A percentile compares a stretch with the other conserved stretches of the same genome.
phyloP scores from a whole-genome alignment of 2,113 vertebrate species.

The Xiphophorus maculatus region DNA sequence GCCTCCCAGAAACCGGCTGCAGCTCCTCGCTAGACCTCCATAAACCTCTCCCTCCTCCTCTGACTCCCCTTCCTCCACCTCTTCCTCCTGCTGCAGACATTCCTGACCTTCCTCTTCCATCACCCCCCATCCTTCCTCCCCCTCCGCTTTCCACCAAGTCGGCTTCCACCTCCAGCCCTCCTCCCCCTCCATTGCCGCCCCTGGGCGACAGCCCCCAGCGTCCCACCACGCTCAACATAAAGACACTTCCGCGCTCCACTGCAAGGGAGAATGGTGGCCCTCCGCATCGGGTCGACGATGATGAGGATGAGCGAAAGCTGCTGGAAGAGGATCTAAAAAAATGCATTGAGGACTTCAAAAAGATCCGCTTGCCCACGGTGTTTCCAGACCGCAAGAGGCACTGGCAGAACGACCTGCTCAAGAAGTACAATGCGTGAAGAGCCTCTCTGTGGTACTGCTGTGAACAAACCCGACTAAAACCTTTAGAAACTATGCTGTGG shows the following conservation, averaged over 20 bases:
- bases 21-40: slow-evolving; percentile 29
- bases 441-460: background rate
- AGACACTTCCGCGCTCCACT: slow-evolving; percentile 66
- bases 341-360: slow-evolving; percentile 83
- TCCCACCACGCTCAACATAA: slow-evolving; percentile 71
- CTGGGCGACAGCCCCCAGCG: slow-evolving; percentile 56
- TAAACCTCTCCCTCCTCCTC: slow-evolving; percentile 32
- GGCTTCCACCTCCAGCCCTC: slow-evolving; percentile 27
- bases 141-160: slow-evolving; percentile 37
- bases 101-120: slow-evolving; percentile 45
- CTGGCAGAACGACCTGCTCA: slow-evolving; percentile 83
- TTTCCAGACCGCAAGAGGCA: slow-evolving; percentile 84
- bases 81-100: slow-evolving; percentile 25
- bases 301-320: slow-evolving; percentile 79
- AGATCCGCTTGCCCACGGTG: slow-evolving; percentile 77
- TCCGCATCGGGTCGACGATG: slow-evolving; percentile 43
- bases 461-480: background rate
- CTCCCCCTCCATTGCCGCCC: slow-evolving; percentile 26
- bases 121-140: slow-evolving; percentile 27
- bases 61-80: slow-evolving; percentile 44
- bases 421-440: slow-evolving; percentile 79
- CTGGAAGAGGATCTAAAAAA: slow-evolving; percentile 82
- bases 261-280: slow-evolving; percentile 72
- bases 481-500: background rate
- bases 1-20: slow-evolving; percentile 56